Evolutionary conservation across 2,888 invertebrate genomes (phyloP), one percentile per base, ranked within the genome.

Genomic region (Acleris laterana): DNA sequence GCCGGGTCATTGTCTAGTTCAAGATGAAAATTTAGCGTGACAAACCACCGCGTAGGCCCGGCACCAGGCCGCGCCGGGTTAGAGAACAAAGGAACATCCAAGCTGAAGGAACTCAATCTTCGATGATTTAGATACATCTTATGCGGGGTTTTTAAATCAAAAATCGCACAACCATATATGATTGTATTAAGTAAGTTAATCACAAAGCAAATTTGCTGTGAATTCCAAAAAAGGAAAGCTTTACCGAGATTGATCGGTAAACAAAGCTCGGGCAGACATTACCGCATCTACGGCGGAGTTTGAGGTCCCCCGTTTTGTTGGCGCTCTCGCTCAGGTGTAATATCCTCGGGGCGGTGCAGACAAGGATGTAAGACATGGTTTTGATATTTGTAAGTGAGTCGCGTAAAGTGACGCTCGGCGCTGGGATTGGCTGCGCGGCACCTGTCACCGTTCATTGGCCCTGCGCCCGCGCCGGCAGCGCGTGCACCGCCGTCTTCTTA

Each of bases 371-470:
- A 78, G 73, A 77, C 69, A 76, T 78, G 78, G 85, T 82, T 83
- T 80, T 69, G 78, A 80, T 80, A 83, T 83, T 81, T 81, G 71
- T 79, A 77, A 79, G 72, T 74, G 72, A 81, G 82, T 80, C 78
- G 83, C 76, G 80, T 83, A 80, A 82, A 81, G 73, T 78, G 74
- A 75, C 76, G 78, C 75, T 79, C 77, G 76, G 80, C 76, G 73
- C 77, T 74, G 74, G 79, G 83, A 87, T 88, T 87, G 84, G 87
- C 77, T 72, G 81, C 78, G 75, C 79, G 80, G 82, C 87, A 89
- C 86, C 87, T 88, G 89, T 87, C 87, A 84, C 79, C 88, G 89
- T 88, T 89, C 89, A 85, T 86, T 89, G 88, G 89, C 89, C 87
- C 87, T 83, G 82, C 77, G 80, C 77, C 77, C 73, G 82, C 75